Evolutionary conservation across 23 tunicate species (phyloP), one percentile per base, ranked within the genome.

Genomic region (Ciona savignyi): DNA sequence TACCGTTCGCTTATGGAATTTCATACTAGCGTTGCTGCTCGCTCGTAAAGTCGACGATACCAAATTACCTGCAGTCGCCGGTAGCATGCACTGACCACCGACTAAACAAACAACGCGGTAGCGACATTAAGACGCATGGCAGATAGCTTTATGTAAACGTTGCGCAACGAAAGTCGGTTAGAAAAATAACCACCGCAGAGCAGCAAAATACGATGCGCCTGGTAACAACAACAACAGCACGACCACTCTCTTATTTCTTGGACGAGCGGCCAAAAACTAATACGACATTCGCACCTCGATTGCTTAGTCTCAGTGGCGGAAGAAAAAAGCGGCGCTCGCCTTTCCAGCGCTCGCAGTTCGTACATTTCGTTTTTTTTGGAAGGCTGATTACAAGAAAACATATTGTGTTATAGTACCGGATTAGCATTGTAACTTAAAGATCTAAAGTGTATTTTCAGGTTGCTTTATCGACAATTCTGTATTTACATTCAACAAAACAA

Each of bases 121-220:
- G 56, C 56, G 56, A 15, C 56, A 42, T 42, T 42, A 42, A 42
- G 56, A 42, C 56, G 56, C 56, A 42, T 42, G 56, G 56, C 56
- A 42, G 56, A 42, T 9, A 9, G 56, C 56, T 15, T 42, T 42
- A 42, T 42, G 56, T 42, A 42, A 42, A 42, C 56, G 56, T 6
- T 6, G 9, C 56, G 11, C 9, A 15, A 6, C 56, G 15, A 42
- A 42, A 42, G 56, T 42, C 56, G 56, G 56, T 42, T 42, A 42
- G 15, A 42, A 42, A 42, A 42, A 42, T 42, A n/a, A n/a, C n/a
- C n/a, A 42, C 56, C 56, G 56, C 56, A 9, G 11, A 42, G 9
- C 15, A 9, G 56, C 9, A 42, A 42, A 42, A 42, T 42, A 42
- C 56, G 56, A 42, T 15, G 9, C 56, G 56, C 56, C 15, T 15